These are phyloP conservation scores for Trypoxylus dichotomus DNA, from an alignment of 1,140 invertebrate species.

Conservation along the genomic window DNA sequence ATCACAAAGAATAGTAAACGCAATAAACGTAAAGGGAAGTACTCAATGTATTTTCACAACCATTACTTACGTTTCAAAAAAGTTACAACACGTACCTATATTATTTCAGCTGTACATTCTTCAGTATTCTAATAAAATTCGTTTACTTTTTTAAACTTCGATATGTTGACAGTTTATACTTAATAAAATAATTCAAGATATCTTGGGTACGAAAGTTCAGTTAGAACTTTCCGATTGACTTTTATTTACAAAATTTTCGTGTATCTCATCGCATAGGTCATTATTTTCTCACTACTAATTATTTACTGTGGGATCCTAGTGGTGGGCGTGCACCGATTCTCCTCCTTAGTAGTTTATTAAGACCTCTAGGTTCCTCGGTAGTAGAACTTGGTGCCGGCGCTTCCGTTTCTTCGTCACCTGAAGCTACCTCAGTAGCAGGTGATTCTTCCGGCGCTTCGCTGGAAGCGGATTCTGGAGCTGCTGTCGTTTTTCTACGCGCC, in stretches of 20 bases:
- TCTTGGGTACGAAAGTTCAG: neutral
- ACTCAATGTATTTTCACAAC: constrained; percentile 5
- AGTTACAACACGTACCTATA: neutral
- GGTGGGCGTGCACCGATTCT: constrained; percentile 60
- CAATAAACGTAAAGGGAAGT: neutral
- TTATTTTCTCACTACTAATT: neutral
- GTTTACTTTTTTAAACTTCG: neutral
- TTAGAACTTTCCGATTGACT: neutral
- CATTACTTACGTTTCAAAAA: constrained; percentile 2
- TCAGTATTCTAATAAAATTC: too few relatives aligned
- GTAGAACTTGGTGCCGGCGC: constrained; percentile 52
- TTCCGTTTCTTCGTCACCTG: constrained; percentile 55
- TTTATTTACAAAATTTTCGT: constrained; percentile 16
- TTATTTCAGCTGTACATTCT: too few relatives aligned
- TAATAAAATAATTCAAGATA: neutral
- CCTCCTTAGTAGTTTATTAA: constrained; percentile 62
- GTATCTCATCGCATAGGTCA: constrained; percentile 4
- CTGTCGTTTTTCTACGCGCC: constrained; percentile 42
- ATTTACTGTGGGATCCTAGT: constrained; percentile 55
- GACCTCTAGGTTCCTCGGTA: constrained; percentile 59
- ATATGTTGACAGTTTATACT: neutral
- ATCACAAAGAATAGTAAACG: neutral
- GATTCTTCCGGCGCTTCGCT: constrained; percentile 45
- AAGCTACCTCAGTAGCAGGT: constrained; percentile 31
- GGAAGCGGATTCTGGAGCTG: constrained; percentile 44